These are phyloP conservation scores for Chrysochloris asiatica DNA, from an alignment of 2,113 vertebrate genomes.

Conservation along the genomic window DNA sequence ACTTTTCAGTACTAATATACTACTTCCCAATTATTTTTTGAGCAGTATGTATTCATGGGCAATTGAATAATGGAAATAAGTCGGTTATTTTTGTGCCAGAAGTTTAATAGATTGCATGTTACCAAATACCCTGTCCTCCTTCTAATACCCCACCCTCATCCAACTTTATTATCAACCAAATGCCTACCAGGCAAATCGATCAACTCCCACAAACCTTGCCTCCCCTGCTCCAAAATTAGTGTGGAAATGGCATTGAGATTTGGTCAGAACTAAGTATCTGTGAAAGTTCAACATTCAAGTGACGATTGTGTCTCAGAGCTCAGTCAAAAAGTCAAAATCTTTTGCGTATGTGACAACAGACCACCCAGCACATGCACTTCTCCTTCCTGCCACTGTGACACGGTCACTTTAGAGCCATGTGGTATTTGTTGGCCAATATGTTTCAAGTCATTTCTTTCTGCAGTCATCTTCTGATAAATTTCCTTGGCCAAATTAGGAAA, in stretches of 20 bases:
- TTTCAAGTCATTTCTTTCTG: conserved; percentile 70
- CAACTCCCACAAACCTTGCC: background rate
- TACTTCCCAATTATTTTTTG: conserved; percentile 68
- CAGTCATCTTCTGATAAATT: conserved; percentile 69
- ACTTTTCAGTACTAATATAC: conserved; percentile 73
- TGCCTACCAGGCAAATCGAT: conserved; percentile 14
- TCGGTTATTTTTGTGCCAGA: conserved; percentile 77
- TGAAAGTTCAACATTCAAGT: conserved; percentile 17
- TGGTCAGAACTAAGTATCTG: background rate
- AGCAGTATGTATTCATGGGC: conserved; percentile 59
- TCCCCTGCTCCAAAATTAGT: background rate
- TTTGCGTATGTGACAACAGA: background rate
- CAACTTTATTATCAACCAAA: conserved; percentile 58
- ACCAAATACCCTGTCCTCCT: conserved; percentile 73
- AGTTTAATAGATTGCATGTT: conserved; percentile 75
- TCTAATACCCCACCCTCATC: conserved; percentile 5
- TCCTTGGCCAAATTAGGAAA: conserved; percentile 57
- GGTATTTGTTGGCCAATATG: conserved; percentile 54
- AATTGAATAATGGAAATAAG: conserved; percentile 59
- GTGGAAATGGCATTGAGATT: background rate
- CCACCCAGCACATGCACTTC: background rate
- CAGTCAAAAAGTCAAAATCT: conserved; percentile 36
- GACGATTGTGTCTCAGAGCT: conserved; percentile 48
- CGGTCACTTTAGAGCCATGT: conserved; percentile 44
- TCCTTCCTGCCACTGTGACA: conserved; percentile 66